Base-by-base conservation (phyloP, 1,140 invertebrate species). In the Adoxophyes honmai region DNA sequence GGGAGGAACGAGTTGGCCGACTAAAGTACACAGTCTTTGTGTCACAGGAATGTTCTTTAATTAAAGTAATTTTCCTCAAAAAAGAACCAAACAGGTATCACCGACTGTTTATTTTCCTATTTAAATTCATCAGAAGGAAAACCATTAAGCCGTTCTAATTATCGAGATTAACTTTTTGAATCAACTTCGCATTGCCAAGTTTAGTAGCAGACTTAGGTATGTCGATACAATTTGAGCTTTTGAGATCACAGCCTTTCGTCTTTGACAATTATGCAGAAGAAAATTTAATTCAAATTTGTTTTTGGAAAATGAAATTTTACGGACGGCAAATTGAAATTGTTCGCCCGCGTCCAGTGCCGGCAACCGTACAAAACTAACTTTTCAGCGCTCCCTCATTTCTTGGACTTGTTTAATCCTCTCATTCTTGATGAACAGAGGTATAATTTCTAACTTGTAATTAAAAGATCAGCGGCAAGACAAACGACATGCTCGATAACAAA, bases 361-460 rank as follows among this genome's bases (percentile, higher is more conserved):
- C 21, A 28, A 3, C 21, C 21, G 6, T 28, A 28, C 21, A 28
- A n/a, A 28, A 28, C 21, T 28, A 28, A 28, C 21, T 28, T 28
- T 28, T 28, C 6, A 2, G 21, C 6, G 21, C 21, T 28, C 21
- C 6, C 6, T 28, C 21, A 28, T 28, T 28, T 10, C 36, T 37
- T 37, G 8, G 13, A 1, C 10, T 37, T 38, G 4, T 16, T 53
- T 14, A 18, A 34, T 55, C 0, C 39, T 13, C 11, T 37, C 34
- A 16, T n/a, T 9, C 7, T 3, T 33, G 21, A 28, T 28, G 21
- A 28, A 28, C 21, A 28, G 21, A 28, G 21, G 21, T 6, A 28
- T 13, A 39, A 38, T 16, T 16, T 21, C 38, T 52, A n/a, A 33
- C 57, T 51, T n/a, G 6, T 36, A 35, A 37, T 52, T 15, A 11